Percentiles rank a stretch among this genome's conserved stretches.
phyloP scores from a whole-genome alignment of 2,888 invertebrate species.

The Yponomeuta sedellus region DNA sequence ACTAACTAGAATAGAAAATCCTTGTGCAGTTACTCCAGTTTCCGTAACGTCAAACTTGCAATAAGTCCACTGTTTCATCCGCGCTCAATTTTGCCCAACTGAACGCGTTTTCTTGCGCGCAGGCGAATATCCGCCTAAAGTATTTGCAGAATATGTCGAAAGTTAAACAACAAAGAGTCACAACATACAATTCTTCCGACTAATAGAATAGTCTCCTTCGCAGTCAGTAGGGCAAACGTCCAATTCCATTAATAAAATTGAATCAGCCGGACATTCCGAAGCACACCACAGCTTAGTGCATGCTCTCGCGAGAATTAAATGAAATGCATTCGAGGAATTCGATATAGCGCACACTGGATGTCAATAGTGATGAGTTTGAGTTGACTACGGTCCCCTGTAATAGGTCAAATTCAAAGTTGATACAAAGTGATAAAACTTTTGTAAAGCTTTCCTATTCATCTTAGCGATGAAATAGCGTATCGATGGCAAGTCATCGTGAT shows the following conservation, averaged over 20 bases:
- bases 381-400: background rate
- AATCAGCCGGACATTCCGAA: constrained; percentile 72
- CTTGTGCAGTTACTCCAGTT: too few relatives aligned
- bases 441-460: too few relatives aligned
- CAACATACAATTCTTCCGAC: constrained; percentile 49
- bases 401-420: too few relatives aligned
- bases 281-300: constrained; percentile 54
- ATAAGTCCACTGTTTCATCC: too few relatives aligned
- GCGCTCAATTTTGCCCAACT: too few relatives aligned
- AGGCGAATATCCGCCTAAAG: background rate
- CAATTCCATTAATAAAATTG: constrained; percentile 77
- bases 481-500: too few relatives aligned
- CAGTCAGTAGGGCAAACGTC: constrained; percentile 73
- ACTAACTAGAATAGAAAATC: too few relatives aligned
- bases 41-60: too few relatives aligned
- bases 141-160: constrained; percentile 18
- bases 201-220: constrained; percentile 61
- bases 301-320: constrained; percentile 37
- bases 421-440: too few relatives aligned
- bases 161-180: constrained; percentile 36
- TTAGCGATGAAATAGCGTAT: too few relatives aligned
- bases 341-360: background rate
- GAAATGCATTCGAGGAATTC: background rate
- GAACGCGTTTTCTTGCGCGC: too few relatives aligned
- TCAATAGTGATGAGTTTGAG: background rate